These are phyloP conservation scores for Drosophila murphyi DNA, from an alignment of 1,140 invertebrate species.

Conservation along the genomic window DNA sequence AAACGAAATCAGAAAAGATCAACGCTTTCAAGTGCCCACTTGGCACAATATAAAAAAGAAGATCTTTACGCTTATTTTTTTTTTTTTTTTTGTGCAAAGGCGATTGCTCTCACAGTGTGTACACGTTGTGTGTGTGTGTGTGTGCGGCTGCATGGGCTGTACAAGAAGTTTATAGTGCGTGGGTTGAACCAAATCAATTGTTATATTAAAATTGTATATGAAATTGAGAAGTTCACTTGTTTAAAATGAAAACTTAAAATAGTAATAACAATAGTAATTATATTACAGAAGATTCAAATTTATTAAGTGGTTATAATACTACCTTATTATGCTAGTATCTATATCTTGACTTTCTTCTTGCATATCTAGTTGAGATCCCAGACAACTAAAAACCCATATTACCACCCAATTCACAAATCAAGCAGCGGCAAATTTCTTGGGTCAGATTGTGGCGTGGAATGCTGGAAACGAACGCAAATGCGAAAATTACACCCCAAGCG, in stretches of 20 bases:
- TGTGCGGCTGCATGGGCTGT: conserved; percentile 40
- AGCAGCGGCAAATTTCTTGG: conserved; percentile 37
- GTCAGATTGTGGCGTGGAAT: conserved; percentile 24
- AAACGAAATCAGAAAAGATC: conserved; percentile 78
- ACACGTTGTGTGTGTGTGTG: conserved; percentile 13
- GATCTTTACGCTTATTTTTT: conserved; percentile 57
- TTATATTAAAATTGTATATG: not conserved
- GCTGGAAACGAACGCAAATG: conserved; percentile 79
- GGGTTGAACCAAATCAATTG: not conserved
- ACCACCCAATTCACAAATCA: conserved; percentile 42
- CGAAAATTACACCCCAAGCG: conserved; percentile 82
- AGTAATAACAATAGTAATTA: not conserved
- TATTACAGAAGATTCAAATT: too few species aligned
- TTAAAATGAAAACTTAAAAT: not conserved
- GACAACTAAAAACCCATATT: not conserved
- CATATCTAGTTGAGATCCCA: not conserved
- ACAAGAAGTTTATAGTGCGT: conserved; percentile 30
- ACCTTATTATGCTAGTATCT: not conserved
- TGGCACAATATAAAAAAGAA: conserved; percentile 66
- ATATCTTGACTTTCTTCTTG: not conserved
- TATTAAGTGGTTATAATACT: not conserved
- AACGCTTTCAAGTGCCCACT: conserved; percentile 79
- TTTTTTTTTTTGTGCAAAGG: conserved; percentile 20
- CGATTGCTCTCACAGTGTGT: conserved; percentile 24
- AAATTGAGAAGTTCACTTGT: not conserved